A percentile compares a stretch with the other conserved stretches of the same genome.
Evolutionary conservation across 2,797 vertebrate species (phyloP).

Genomic region (Molossus molossus): DNA sequence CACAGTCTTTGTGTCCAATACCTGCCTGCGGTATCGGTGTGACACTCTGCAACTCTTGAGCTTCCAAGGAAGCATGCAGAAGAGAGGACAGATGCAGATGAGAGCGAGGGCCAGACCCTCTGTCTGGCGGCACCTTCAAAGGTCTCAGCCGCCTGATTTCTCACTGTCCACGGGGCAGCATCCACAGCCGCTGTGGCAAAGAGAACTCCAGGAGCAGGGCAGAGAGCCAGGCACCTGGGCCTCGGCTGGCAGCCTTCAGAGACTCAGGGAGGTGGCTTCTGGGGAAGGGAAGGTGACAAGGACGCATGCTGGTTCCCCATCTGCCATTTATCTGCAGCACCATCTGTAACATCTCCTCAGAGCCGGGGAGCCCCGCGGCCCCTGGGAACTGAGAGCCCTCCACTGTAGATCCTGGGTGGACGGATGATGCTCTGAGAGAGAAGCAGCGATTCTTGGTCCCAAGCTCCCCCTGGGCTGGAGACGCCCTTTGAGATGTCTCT

Average conservation of each 20-base stretch:
- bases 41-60: background rate
- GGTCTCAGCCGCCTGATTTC: conserved; percentile 37
- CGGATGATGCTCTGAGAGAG: background rate
- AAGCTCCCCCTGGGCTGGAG: background rate
- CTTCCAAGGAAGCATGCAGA: background rate
- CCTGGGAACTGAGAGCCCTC: background rate
- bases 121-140: too few relatives aligned
- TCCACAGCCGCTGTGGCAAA: background rate
- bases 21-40: background rate
- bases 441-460: background rate
- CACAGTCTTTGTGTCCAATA: background rate
- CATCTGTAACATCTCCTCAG: conserved; percentile 75
- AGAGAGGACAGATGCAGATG: background rate
- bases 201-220: conserved; percentile 66
- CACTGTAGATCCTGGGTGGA: accelerated
- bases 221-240: conserved; percentile 77
- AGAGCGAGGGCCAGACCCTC: background rate
- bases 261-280: conserved; percentile 52
- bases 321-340: conserved; percentile 77
- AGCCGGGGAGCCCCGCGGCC: background rate
- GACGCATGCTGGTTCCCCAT: conserved; percentile 78
- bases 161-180: background rate
- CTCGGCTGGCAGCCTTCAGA: conserved; percentile 13
- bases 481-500: background rate
- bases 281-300: conserved; percentile 71